Conservation (phyloP, 1,140 invertebrate species). For the Drosophila malerkotliana region DNA sequence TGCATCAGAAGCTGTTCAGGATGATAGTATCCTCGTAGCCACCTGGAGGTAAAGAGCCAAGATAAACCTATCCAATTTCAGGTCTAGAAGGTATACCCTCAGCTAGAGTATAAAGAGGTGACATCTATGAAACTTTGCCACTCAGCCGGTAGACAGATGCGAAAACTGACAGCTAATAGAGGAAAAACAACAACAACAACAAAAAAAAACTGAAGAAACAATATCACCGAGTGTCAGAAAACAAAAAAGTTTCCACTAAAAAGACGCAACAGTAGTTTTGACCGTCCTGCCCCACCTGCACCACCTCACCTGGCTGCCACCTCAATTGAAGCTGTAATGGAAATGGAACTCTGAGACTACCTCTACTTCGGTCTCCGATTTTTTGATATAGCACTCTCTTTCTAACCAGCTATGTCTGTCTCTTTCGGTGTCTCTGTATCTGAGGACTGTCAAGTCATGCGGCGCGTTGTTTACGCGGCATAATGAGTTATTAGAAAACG, state of each 20-base stretch:
- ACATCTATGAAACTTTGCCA: conserved; percentile 60
- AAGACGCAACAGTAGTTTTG: conserved; percentile 63
- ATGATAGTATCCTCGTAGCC: too few relatives aligned
- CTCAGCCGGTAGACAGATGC: conserved; percentile 66
- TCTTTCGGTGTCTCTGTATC: conserved; percentile 12
- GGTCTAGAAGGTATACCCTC: too few relatives aligned
- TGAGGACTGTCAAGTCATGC: conserved; percentile 64
- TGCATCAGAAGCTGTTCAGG: too few relatives aligned
- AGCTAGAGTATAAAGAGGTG: conserved; percentile 14
- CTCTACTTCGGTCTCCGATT: not conserved
- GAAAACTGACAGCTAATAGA: conserved; percentile 74
- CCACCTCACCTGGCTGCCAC: conserved; percentile 10
- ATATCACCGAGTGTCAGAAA: conserved; percentile 47
- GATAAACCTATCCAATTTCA: too few relatives aligned
- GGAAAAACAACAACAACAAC: conserved; percentile 61
- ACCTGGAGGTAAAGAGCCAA: too few relatives aligned
- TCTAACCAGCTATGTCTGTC: not conserved
- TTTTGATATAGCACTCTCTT: not conserved
- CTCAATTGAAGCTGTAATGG: conserved; percentile 65
- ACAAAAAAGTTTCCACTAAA: conserved; percentile 58
- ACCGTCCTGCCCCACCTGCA: conserved; percentile 9
- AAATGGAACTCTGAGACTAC: conserved; percentile 40
- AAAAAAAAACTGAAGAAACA: not conserved
- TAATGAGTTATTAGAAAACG: conserved; percentile 83
- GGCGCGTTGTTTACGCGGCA: conserved; percentile 76